Evolutionary conservation across 2,888 invertebrate genomes (phyloP).

Genomic region (Idaea aversata): DNA sequence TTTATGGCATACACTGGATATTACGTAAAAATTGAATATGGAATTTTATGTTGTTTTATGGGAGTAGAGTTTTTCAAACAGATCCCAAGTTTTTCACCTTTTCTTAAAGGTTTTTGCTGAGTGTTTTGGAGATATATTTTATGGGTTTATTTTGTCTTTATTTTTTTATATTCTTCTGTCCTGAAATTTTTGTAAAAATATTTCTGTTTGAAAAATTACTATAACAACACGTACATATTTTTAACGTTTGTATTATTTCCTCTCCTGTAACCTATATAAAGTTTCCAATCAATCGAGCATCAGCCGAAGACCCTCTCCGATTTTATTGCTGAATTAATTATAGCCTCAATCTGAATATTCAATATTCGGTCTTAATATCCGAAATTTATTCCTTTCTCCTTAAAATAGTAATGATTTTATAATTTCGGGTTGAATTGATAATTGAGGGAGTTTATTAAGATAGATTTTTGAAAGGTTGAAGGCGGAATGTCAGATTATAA

Average conservation of each 20-base stretch:
- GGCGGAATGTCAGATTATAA: conserved; percentile 1
- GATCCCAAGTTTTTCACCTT: neutral
- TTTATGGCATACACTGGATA: conserved; percentile 1
- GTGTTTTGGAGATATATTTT: neutral
- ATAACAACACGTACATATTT: neutral
- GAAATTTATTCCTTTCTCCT: neutral
- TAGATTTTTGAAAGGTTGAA: conserved; percentile 1
- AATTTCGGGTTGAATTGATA: neutral
- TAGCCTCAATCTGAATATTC: neutral
- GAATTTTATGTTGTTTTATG: neutral
- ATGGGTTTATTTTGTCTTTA: neutral
- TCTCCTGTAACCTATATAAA: neutral
- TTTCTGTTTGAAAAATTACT: neutral
- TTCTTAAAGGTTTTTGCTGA: neutral
- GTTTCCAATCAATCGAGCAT: neutral
- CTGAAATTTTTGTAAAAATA: neutral
- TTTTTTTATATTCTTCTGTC: neutral
- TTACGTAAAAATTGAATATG: conserved; percentile 3
- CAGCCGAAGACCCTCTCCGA: neutral
- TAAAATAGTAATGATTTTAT: conserved; percentile 1
- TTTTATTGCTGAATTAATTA: conserved; percentile 1
- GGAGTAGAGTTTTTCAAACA: neutral
- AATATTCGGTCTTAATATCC: neutral
- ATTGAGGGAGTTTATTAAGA: conserved; percentile 1
- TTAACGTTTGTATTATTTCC: neutral